Conservation (phyloP, 2,888 invertebrate species). For the Eurytoma californica region DNA sequence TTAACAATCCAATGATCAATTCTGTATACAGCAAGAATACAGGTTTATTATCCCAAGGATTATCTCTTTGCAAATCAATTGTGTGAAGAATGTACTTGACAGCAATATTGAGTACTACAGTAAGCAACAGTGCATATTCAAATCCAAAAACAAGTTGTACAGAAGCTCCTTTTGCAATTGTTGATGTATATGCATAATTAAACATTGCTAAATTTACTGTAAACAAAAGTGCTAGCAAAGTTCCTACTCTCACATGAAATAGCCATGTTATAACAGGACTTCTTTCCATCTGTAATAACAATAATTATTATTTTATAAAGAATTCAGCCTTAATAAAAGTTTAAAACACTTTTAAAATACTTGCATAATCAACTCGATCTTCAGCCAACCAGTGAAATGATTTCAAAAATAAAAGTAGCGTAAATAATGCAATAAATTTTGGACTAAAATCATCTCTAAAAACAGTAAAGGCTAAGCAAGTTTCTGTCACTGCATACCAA, state of each 20-base stretch:
- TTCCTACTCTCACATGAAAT: constrained; percentile 94
- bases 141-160: constrained; percentile 99
- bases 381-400: constrained; percentile 99
- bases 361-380: constrained; percentile 98
- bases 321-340: constrained; percentile 8
- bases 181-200: constrained; percentile 94
- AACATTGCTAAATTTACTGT: constrained; percentile 92
- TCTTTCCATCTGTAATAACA: constrained; percentile 93
- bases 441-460: constrained; percentile 99
- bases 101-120: constrained; percentile 92
- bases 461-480: constrained; percentile 98
- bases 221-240: constrained; percentile 88
- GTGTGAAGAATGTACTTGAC: constrained; percentile 93
- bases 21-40: constrained; percentile 98
- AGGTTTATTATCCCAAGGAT: constrained; percentile 99
- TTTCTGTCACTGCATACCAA: constrained; percentile 99
- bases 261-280: constrained; percentile 97
- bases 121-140: constrained; percentile 97
- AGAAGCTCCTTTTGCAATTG: constrained; percentile 94
- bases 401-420: constrained; percentile 95
- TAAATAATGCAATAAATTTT: constrained; percentile 98
- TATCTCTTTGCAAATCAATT: constrained; percentile 92
- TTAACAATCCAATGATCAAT: constrained; percentile 91
- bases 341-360: constrained; percentile 68
- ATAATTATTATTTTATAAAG: constrained; percentile 5